phyloP scores from a whole-genome alignment of 2,113 vertebrate genomes.

The Cheirogaleus medius region DNA sequence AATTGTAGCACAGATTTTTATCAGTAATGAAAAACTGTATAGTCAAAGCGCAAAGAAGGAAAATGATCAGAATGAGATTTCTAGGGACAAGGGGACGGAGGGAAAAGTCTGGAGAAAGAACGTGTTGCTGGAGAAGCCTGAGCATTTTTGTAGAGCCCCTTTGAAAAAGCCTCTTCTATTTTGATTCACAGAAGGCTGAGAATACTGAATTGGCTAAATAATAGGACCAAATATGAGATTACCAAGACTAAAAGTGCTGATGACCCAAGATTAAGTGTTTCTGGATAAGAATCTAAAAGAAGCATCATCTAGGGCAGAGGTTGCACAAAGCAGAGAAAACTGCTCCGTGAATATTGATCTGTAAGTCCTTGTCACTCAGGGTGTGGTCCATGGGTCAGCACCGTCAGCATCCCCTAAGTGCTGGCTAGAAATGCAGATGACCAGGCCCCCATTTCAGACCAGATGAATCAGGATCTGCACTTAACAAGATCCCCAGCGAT shows the following conservation, averaged over 20 bases:
- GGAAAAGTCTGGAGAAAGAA: not conserved
- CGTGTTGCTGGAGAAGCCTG: not conserved
- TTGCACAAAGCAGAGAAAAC: not conserved
- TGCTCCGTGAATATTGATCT: not conserved
- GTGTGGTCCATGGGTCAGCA: not conserved
- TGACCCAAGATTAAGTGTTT: not conserved
- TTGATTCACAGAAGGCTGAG: not conserved
- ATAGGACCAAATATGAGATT: conserved; percentile 26
- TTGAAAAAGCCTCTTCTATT: not conserved
- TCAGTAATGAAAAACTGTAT: not conserved
- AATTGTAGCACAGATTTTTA: not conserved
- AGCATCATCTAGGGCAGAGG: not conserved
- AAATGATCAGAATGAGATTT: not conserved
- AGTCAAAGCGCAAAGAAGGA: conserved; percentile 32
- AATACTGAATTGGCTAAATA: not conserved
- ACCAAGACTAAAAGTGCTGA: not conserved
- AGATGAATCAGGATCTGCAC: not conserved
- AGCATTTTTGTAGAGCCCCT: not conserved
- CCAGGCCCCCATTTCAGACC: not conserved
- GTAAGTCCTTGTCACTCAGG: not conserved
- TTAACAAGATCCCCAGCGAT: not conserved
- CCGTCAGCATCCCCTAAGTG: not conserved
- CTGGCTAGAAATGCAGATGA: not conserved
- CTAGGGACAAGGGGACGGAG: not conserved
- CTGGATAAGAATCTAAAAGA: not conserved